Conservation (phyloP, 2,888 invertebrate genomes). For the Stratiomys singularior region DNA sequence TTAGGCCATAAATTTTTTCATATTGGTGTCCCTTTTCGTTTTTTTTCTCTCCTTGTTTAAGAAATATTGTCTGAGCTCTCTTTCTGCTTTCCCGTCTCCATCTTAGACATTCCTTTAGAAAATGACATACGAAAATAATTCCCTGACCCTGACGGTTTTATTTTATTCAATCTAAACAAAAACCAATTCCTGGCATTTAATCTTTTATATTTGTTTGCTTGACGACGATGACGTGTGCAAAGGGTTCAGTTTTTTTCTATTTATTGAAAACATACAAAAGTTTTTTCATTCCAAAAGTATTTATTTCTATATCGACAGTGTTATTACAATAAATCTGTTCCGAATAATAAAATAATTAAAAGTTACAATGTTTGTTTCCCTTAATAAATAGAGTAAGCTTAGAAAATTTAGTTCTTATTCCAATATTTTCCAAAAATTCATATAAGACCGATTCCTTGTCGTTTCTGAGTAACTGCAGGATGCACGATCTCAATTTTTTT, state of each 20-base stretch:
- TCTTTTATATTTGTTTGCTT: no score
- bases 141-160: no score
- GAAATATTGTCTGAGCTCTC: no score
- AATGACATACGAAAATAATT: no score
- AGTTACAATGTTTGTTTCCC: slow-evolving; percentile 22
- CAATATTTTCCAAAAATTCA: neutral
- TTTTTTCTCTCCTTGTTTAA: no score
- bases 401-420: neutral
- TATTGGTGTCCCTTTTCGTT: no score
- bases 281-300: neutral
- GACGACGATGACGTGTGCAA: no score
- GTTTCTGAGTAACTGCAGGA: neutral
- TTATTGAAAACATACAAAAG: neutral
- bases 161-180: no score
- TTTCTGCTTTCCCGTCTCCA: no score
- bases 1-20: no score
- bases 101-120: no score
- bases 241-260: neutral
- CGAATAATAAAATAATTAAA: neutral
- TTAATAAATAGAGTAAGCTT: slow-evolving; percentile 33
- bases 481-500: neutral
- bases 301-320: slow-evolving; percentile 39
- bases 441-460: neutral
- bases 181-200: no score
- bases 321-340: slow-evolving; percentile 26